Percentiles rank a stretch among this genome's conserved stretches.
Evolutionary conservation across 2,113 vertebrate species (phyloP).

Genomic region (Narcine bancroftii): DNA sequence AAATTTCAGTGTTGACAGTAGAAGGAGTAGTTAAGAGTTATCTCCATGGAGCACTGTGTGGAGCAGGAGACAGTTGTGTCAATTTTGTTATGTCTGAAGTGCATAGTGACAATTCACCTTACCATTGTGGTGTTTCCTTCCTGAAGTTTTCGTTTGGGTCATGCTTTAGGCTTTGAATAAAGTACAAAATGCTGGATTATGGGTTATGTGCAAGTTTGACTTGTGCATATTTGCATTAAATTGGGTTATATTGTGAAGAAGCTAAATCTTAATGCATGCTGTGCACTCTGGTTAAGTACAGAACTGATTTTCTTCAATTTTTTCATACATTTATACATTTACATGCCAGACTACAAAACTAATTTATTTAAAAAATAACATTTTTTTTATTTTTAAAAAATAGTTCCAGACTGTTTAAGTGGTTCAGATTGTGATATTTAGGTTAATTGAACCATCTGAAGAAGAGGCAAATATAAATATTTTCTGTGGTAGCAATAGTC

Average conservation of each 20-base stretch:
- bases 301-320: constrained; percentile 23
- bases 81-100: constrained; percentile 27
- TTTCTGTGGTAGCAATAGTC: background rate
- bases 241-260: constrained; percentile 29
- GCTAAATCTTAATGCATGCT: constrained; percentile 25
- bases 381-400: constrained; percentile 13
- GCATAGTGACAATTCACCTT: constrained; percentile 10
- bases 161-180: constrained; percentile 18
- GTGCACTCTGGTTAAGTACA: background rate
- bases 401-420: background rate
- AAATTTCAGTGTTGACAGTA: background rate
- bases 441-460: background rate
- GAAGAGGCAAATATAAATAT: background rate
- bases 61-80: constrained; percentile 14
- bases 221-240: constrained; percentile 32
- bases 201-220: constrained; percentile 25
- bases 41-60: constrained; percentile 18
- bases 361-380: constrained; percentile 26
- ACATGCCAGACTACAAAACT: background rate
- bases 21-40: constrained; percentile 11
- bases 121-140: constrained; percentile 28
- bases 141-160: background rate
- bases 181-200: constrained; percentile 20
- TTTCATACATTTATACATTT: constrained; percentile 27
- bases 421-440: background rate